Percentiles rank a stretch among this genome's conserved stretches.
These are phyloP conservation scores for Apoderus coryli DNA, from an alignment of 2,888 invertebrate genomes.

Conservation along the genomic window DNA sequence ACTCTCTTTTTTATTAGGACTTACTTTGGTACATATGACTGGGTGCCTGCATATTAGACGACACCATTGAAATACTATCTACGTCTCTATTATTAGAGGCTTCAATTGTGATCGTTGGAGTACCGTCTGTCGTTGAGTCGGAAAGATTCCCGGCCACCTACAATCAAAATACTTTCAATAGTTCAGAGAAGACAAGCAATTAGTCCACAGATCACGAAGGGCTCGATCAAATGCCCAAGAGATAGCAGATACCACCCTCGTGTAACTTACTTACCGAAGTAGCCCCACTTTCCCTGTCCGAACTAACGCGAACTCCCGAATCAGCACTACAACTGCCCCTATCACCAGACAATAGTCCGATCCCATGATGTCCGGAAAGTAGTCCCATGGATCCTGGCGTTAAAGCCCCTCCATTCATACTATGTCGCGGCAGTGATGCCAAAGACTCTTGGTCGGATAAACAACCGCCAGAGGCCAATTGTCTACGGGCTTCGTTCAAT, in stretches of 20 bases:
- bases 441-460: constrained; percentile 70
- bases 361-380: constrained; percentile 35
- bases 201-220: no score
- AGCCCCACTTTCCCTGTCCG: constrained; percentile 66
- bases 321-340: constrained; percentile 77
- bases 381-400: constrained; percentile 42
- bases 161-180: no score
- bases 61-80: constrained; percentile 55
- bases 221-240: no score
- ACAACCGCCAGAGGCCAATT: constrained; percentile 62
- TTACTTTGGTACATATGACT: constrained; percentile 57
- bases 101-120: constrained; percentile 41
- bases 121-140: constrained; percentile 64
- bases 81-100: constrained; percentile 51
- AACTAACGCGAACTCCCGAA: constrained; percentile 71
- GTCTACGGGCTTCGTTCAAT: constrained; percentile 65
- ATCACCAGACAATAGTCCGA: constrained; percentile 42
- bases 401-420: constrained; percentile 47
- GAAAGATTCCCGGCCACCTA: constrained; percentile 70
- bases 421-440: constrained; percentile 48
- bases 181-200: no score
- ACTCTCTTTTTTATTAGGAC: constrained; percentile 9
- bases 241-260: no score
- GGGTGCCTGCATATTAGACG: constrained; percentile 43
- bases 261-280: no score